phyloP scores from a whole-genome alignment of 2,888 invertebrate species.

The Sphinx pinastri region DNA sequence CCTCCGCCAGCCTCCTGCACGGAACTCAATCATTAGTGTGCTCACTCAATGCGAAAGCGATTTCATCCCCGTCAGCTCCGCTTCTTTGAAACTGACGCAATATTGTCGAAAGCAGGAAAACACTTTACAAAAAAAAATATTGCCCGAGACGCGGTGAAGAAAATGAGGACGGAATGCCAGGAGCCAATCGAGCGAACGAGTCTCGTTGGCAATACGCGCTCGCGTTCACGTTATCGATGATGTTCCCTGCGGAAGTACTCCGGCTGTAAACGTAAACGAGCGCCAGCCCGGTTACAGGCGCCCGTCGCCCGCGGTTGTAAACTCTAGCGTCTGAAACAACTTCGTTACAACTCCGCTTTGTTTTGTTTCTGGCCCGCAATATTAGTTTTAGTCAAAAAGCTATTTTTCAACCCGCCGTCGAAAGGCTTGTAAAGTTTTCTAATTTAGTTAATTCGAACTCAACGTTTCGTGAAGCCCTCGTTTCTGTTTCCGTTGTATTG shows the following conservation, averaged over 20 bases:
- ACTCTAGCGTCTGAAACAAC: slow-evolving; percentile 73
- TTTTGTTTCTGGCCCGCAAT: slow-evolving; percentile 78
- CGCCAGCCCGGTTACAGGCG: slow-evolving; percentile 49
- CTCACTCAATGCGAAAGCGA: slow-evolving; percentile 81
- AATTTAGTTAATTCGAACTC: slow-evolving; percentile 79
- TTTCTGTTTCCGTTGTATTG: slow-evolving; percentile 55
- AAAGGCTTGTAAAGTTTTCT: slow-evolving; percentile 80
- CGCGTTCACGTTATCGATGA: slow-evolving; percentile 72
- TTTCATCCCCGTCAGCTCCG: slow-evolving; percentile 73
- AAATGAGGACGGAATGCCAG: slow-evolving; percentile 76
- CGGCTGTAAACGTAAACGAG: slow-evolving; percentile 60
- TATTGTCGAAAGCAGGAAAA: slow-evolving; percentile 82
- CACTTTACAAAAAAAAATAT: slow-evolving; percentile 77
- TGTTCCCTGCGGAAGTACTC: slow-evolving; percentile 54
- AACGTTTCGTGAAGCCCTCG: slow-evolving; percentile 61
- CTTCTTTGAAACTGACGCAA: slow-evolving; percentile 79
- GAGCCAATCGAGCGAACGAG: slow-evolving; percentile 75
- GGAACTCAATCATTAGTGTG: slow-evolving; percentile 84
- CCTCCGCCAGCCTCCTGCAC: slow-evolving; percentile 51
- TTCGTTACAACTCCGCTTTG: slow-evolving; percentile 78
- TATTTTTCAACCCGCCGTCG: slow-evolving; percentile 78
- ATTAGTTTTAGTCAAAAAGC: slow-evolving; percentile 83
- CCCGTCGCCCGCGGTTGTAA: slow-evolving; percentile 70
- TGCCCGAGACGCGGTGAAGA: slow-evolving; percentile 66
- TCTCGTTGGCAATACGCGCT: slow-evolving; percentile 71